These are phyloP conservation scores for Drosophila ogumai DNA, from an alignment of 1,140 invertebrate genomes.

Conservation along the genomic window DNA sequence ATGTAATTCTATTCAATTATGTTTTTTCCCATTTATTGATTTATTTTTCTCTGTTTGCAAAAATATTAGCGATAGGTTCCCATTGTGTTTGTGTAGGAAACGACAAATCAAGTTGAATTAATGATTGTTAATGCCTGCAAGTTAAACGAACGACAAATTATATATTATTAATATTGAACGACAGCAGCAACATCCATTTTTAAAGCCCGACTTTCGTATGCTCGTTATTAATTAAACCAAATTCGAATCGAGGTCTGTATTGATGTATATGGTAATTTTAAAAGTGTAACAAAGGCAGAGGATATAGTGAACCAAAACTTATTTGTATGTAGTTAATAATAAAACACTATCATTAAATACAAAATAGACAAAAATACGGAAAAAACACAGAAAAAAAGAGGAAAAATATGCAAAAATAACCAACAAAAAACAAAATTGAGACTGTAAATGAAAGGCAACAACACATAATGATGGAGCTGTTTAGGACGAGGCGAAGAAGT, in stretches of 20 bases:
- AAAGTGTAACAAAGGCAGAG: constrained; percentile 64
- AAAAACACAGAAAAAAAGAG: constrained; percentile 72
- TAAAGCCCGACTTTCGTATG: constrained; percentile 41
- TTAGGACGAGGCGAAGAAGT: constrained; percentile 42
- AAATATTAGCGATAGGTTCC: constrained; percentile 28
- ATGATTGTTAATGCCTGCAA: constrained; percentile 57
- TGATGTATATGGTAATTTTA: constrained; percentile 74
- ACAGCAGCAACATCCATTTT: constrained; percentile 41
- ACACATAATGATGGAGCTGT: constrained; percentile 69
- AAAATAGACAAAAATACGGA: constrained; percentile 63
- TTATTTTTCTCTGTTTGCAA: not conserved
- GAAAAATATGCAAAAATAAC: constrained; percentile 79
- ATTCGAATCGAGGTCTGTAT: constrained; percentile 73
- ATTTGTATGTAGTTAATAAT: constrained; percentile 78
- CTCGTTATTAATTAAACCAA: constrained; percentile 62
- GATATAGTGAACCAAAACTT: constrained; percentile 68
- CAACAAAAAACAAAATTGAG: constrained; percentile 78
- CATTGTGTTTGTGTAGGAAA: constrained; percentile 22
- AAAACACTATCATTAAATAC: constrained; percentile 52
- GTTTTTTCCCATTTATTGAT: not conserved
- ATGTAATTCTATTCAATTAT: constrained; percentile 45
- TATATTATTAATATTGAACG: constrained; percentile 26
- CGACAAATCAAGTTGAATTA: constrained; percentile 36
- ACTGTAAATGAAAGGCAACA: constrained; percentile 78
- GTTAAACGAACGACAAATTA: constrained; percentile 40